Percentiles rank a stretch among this genome's conserved stretches.
Evolutionary conservation across 2,797 vertebrate species (phyloP).

Genomic region (Sebastolobus altivelis): DNA sequence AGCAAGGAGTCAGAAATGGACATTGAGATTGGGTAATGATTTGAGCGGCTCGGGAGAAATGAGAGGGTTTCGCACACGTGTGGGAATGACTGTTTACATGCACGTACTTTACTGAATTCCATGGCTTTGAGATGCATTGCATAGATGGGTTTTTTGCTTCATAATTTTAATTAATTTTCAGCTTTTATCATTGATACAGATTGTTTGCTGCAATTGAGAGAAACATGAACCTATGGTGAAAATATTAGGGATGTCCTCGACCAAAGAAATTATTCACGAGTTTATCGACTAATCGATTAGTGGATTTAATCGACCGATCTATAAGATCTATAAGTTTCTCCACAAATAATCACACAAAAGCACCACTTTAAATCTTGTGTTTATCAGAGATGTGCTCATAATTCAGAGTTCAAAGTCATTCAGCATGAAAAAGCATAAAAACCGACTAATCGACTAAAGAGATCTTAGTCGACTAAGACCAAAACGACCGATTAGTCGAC

Average conservation of each 20-base stretch:
- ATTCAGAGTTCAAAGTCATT: background rate
- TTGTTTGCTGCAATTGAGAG: background rate
- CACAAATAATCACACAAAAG: background rate
- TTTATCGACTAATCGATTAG: background rate
- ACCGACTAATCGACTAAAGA: background rate
- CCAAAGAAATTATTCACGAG: background rate
- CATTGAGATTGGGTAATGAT: slow-evolving; percentile 67
- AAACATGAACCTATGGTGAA: background rate
- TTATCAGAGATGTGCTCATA: background rate
- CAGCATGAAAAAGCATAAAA: background rate
- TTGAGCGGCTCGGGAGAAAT: slow-evolving; percentile 64
- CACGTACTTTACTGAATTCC: slow-evolving; percentile 31
- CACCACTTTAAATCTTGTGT: background rate
- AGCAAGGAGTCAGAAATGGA: slow-evolving; percentile 75
- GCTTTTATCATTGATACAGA: slow-evolving; percentile 1
- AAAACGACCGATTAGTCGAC: background rate
- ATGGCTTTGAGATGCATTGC: background rate
- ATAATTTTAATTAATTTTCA: slow-evolving; percentile 3
- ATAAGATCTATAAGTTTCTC: background rate
- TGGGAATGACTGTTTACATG: slow-evolving; percentile 54
- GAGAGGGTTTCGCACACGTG: slow-evolving; percentile 59
- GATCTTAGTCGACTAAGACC: background rate
- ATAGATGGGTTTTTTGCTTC: background rate
- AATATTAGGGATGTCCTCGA: background rate
- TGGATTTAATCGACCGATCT: background rate